Percentiles rank a stretch among this genome's conserved stretches.
phyloP scores from a whole-genome alignment of 2,888 invertebrate genomes.

The Aproaerema taeniolella region DNA sequence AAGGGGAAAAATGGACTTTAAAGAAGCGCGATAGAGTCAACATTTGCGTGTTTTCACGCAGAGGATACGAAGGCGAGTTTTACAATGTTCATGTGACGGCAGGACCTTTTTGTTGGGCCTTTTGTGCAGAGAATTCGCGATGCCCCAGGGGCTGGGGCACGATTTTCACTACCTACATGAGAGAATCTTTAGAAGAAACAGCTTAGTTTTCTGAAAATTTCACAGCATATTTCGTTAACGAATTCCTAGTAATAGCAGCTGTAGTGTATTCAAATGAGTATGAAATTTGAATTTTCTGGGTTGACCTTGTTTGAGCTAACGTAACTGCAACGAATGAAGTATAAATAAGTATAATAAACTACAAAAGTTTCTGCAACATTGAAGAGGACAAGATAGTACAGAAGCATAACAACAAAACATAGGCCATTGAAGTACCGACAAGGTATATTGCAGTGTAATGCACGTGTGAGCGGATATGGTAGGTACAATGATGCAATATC shows the following conservation, averaged over 20 bases:
- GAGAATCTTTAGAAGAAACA: slow-evolving; percentile 59
- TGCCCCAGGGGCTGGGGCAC: slow-evolving; percentile 65
- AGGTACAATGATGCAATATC: slow-evolving; percentile 44
- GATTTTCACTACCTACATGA: slow-evolving; percentile 72
- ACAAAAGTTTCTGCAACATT: no score
- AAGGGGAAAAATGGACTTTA: slow-evolving; percentile 43
- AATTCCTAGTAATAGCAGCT: not conserved
- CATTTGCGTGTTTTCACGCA: slow-evolving; percentile 39
- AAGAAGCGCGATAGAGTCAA: slow-evolving; percentile 33
- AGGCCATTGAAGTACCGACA: not conserved
- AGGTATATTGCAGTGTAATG: slow-evolving; percentile 14
- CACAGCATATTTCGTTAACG: slow-evolving; percentile 21
- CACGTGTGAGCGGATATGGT: slow-evolving; percentile 20
- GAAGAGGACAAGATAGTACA: not conserved
- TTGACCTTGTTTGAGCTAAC: no score
- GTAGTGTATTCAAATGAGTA: no score
- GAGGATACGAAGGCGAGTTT: slow-evolving; percentile 64
- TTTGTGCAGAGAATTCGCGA: slow-evolving; percentile 69
- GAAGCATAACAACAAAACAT: not conserved
- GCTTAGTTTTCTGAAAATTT: slow-evolving; percentile 53
- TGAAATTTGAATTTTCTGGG: no score
- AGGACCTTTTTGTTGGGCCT: slow-evolving; percentile 73
- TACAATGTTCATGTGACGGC: slow-evolving; percentile 75
- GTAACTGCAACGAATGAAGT: no score
- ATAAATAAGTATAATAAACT: no score